A percentile compares a stretch with the other conserved stretches of the same genome.
These are phyloP conservation scores for Phanerotoma sp. DNA, from an alignment of 2,888 invertebrate genomes.

Conservation along the genomic window DNA sequence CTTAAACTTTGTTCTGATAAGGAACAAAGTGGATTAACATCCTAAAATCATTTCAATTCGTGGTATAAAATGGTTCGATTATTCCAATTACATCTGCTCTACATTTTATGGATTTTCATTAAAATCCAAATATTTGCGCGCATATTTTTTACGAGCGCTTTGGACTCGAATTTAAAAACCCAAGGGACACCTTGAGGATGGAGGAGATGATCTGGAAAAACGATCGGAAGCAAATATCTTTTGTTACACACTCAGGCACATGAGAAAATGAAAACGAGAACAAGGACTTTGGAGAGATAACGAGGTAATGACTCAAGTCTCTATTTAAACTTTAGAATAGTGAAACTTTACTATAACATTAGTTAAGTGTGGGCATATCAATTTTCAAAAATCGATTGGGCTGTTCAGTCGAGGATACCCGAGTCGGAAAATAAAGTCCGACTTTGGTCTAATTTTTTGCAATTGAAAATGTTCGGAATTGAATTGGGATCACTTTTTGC, in stretches of 20 bases:
- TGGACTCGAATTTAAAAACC: background rate
- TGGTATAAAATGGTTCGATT: background rate
- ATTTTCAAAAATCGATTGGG: background rate
- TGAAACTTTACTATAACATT: no score
- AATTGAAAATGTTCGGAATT: no score
- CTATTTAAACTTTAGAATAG: background rate
- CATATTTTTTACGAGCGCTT: no score
- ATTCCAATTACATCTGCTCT: background rate
- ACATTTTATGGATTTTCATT: background rate
- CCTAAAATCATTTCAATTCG: no score
- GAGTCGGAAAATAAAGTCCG: no score
- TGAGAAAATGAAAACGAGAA: background rate
- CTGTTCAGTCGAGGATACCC: no score
- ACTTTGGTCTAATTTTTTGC: no score
- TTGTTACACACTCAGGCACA: no score
- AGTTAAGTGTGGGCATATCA: background rate
- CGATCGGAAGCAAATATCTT: background rate
- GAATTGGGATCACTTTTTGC: no score
- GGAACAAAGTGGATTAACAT: background rate
- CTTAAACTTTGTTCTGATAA: background rate
- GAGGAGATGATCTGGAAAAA: no score
- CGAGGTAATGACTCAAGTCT: background rate
- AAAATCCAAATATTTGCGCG: background rate
- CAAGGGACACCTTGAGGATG: background rate
- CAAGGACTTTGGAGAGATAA: conserved; percentile 3